These are phyloP conservation scores for Chelon auratus DNA, from an alignment of 2,797 vertebrate genomes.

Conservation along the genomic window DNA sequence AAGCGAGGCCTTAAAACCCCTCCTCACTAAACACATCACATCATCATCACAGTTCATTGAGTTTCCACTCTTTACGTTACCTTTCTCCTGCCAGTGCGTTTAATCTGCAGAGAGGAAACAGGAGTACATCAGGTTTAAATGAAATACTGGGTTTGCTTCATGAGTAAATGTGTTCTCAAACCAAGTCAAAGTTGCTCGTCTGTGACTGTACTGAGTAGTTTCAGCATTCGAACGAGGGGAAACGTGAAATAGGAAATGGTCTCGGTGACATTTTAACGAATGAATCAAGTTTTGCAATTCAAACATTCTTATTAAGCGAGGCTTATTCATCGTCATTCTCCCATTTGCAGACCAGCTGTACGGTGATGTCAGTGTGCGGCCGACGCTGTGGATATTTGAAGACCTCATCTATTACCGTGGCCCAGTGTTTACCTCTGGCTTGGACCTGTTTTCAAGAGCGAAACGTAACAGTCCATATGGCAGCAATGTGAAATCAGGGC, in stretches of 20 bases:
- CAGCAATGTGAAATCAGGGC: conserved; percentile 63
- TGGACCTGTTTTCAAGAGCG: conserved; percentile 22
- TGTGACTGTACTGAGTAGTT: not conserved
- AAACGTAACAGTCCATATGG: conserved; percentile 56
- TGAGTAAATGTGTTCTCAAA: conserved; percentile 7
- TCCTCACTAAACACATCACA: conserved; percentile 64
- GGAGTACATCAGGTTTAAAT: conserved; percentile 31
- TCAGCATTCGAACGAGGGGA: not conserved
- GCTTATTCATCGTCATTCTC: conserved; percentile 24
- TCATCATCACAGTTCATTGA: conserved; percentile 69
- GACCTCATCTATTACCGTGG: conserved; percentile 52
- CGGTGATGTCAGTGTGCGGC: conserved; percentile 56
- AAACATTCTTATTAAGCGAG: conserved; percentile 25
- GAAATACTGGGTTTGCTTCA: conserved; percentile 25
- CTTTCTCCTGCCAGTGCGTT: conserved; percentile 43
- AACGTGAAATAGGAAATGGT: conserved; percentile 19
- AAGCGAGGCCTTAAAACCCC: conserved; percentile 62
- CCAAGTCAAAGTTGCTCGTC: not conserved
- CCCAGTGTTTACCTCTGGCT: conserved; percentile 58
- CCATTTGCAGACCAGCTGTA: conserved; percentile 60
- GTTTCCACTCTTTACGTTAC: conserved; percentile 59
- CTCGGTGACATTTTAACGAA: conserved; percentile 25
- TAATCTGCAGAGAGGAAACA: conserved; percentile 3
- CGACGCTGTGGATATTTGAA: conserved; percentile 25
- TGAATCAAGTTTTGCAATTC: conserved; percentile 32